Evolutionary conservation across 2,797 vertebrate genomes (phyloP), one percentile per base, ranked within the genome.

Genomic region (Sebastes elongatus): DNA sequence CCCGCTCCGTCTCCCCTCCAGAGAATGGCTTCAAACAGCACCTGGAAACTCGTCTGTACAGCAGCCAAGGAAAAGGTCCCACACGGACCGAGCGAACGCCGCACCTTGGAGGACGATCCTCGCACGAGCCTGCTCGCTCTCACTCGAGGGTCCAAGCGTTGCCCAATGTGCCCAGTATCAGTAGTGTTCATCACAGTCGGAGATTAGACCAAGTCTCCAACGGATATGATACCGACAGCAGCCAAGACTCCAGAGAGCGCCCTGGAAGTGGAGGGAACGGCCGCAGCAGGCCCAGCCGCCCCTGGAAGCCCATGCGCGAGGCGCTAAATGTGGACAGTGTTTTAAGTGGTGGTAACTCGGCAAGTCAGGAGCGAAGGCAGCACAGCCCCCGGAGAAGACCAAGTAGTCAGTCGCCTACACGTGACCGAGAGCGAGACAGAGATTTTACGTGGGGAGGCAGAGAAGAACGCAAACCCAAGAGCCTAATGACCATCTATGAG

Each of bases 401-500:
- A 49, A 86, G 68, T 23, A 91, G 88, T 38, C 93, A 95, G 63
- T 89, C 91, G 0, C 92, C 90, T 0, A 42, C 89, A 4, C 89
- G 86, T 0, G 91, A 93, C 22, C 67, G 67, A 4, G 49, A 94
- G 52, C 82, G 74, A 27, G 86, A 89, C n/a, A 57, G 86, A 84
- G 92, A 96, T 42, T 91, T 73, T 57, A 83, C 57, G 0, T 92
- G 91, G 93, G 88, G 82, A 62, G 87, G 92, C 0, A 94, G 94
- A 60, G 97, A 98, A 38, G 96, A 94, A n/a, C 93, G 92, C 35
- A 96, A 96, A 86, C 96, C 96, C 18, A 98, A 97, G 90, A 95
- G 95, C 71, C 94, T 99, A 57, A 96, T 97, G 97, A 99, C 99
- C 49, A 99, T 99, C 70, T 99, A 98, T 6, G 99, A 99, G 93